Conservation (phyloP, 2,797 vertebrate species). For the Gobio occitaniae region DNA sequence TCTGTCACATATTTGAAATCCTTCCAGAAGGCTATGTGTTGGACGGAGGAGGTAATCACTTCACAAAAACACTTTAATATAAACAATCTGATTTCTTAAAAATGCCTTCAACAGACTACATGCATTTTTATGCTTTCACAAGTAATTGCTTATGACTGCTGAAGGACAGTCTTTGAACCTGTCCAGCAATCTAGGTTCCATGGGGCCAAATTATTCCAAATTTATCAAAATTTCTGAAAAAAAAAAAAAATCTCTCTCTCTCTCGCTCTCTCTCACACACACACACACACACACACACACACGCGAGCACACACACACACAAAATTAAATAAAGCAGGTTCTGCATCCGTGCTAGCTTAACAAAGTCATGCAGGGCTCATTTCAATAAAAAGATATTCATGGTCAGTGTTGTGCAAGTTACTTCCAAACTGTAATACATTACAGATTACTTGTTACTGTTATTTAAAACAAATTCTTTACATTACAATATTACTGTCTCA, state of each 20-base stretch:
- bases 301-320: neutral
- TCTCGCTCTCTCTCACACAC: too few relatives aligned
- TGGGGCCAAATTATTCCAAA: neutral
- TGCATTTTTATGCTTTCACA: slow-evolving; percentile 36
- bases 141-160: slow-evolving; percentile 10
- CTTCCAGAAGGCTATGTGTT: slow-evolving; percentile 86
- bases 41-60: slow-evolving; percentile 64
- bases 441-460: too few relatives aligned
- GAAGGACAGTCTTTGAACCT: neutral
- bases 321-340: neutral
- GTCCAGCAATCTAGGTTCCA: neutral
- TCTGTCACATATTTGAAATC: slow-evolving; percentile 94
- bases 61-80: slow-evolving; percentile 50
- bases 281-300: too few relatives aligned
- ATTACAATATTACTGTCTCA: too few relatives aligned
- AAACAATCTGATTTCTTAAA: slow-evolving; percentile 48
- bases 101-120: slow-evolving; percentile 33
- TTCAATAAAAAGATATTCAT: neutral
- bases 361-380: neutral
- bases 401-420: too few relatives aligned
- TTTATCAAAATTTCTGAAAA: slow-evolving; percentile 12
- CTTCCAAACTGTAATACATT: too few relatives aligned
- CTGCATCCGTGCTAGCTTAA: neutral
- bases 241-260: too few relatives aligned
- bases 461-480: too few relatives aligned